phyloP scores from a whole-genome alignment of 2,113 vertebrate genomes.

The human (Homo sapiens) region DNA sequence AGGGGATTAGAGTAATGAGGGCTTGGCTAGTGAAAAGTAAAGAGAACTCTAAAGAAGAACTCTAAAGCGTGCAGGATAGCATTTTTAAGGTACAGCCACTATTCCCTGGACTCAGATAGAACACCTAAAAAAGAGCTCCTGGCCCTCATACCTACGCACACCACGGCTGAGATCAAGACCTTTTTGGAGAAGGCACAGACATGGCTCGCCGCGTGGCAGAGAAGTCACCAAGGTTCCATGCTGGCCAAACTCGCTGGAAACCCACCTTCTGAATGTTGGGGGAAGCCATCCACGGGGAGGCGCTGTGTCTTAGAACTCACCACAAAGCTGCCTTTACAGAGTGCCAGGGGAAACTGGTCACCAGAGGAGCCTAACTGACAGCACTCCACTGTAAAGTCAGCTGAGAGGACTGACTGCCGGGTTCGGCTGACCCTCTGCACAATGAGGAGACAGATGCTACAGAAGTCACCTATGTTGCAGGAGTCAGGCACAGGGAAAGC shows the following conservation, averaged over 20 bases:
- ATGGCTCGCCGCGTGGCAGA: background rate
- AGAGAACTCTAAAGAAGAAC: background rate
- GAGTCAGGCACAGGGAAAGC: background rate
- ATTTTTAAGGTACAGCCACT: background rate
- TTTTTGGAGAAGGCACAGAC: background rate
- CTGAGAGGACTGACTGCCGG: background rate
- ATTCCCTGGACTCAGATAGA: background rate
- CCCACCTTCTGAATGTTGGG: background rate
- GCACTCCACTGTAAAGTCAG: background rate
- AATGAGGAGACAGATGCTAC: background rate
- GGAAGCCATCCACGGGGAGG: background rate
- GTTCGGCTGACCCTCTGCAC: background rate
- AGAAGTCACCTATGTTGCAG: background rate
- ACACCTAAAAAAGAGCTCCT: background rate
- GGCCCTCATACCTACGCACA: background rate
- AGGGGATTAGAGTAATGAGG: background rate
- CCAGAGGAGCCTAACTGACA: background rate
- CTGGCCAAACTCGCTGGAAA: background rate
- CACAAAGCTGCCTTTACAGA: background rate
- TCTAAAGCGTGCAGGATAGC: background rate
- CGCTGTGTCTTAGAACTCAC: background rate
- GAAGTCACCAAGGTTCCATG: background rate
- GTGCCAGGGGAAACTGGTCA: background rate
- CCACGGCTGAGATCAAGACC: no score
- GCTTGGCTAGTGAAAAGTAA: background rate